Evolutionary conservation across 2,113 vertebrate species (phyloP), one percentile per base, ranked within the genome.

Genomic region (Bambusicola thoracicus): DNA sequence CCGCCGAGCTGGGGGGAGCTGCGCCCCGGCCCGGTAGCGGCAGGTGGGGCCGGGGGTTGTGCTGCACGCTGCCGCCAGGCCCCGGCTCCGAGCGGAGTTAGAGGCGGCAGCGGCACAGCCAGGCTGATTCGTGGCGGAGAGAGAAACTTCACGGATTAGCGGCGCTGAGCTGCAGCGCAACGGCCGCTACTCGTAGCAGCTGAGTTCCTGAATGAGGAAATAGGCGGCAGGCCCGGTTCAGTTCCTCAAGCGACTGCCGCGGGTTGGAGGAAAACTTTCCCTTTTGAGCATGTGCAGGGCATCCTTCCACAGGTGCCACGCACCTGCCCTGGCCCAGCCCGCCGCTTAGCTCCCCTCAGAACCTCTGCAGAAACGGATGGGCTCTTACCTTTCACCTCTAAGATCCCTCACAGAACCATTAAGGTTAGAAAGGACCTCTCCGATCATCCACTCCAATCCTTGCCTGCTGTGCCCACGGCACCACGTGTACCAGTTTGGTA

Each of bases 141-240:
- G 13, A 15, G n/a, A 18, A 12, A 0, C 58, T 49, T 17, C n/a
- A 3, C 29, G 22, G 9, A 8, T 6, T 18, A 11, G 10, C 21
- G 19, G 63, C 83, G 21, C 21, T 32, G 29, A 17, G 36, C 1
- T 0, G 40, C 7, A 36, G 5, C 0, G 5, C 5, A 12, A 1
- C 2, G 34, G 53, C 4, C 70, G 6, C 15, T 29, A 10, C 25
- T 63, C 11, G 7, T 5, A 22, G n/a, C n/a, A 22, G n/a, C n/a
- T 32, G 16, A 40, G 15, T 46, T 10, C 63, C 48, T 3, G n/a
- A 20, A 3, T 18, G 3, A 27, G 38, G 12, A 18, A 36, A 32
- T 5, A 12, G n/a, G 2, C 1, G 0, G 2, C 9, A 34, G 21
- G 6, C 4, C 11, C 4, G 11, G 22, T 2, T 59, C 13, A 2